These are phyloP conservation scores for Eupithecia tripunctaria DNA, from an alignment of 2,888 invertebrate species.

Conservation along the genomic window DNA sequence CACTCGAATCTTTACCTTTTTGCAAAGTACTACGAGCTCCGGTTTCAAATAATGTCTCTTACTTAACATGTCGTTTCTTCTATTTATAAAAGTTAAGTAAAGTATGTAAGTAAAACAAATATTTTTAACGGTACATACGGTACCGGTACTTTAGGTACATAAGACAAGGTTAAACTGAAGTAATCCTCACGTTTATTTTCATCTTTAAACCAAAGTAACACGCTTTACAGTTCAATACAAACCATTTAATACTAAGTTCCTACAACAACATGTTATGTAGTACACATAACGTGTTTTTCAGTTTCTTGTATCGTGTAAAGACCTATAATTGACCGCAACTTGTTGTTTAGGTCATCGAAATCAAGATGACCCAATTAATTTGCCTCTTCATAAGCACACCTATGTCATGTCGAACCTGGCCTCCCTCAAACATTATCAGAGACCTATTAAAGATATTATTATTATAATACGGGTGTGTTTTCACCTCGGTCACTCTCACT, in stretches of 20 bases:
- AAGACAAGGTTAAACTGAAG: neutral
- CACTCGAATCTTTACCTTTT: constrained; percentile 33
- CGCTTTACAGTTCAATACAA: neutral
- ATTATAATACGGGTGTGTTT: neutral
- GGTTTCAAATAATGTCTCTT: neutral
- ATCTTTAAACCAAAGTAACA: no score
- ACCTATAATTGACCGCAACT: neutral
- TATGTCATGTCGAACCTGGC: no score
- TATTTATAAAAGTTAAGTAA: neutral
- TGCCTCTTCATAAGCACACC: no score
- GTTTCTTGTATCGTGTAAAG: neutral
- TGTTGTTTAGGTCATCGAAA: neutral
- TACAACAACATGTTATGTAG: no score
- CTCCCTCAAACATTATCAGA: no score
- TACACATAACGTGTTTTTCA: neutral
- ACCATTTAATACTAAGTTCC: no score
- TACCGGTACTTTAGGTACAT: no score
- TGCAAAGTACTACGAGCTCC: constrained; percentile 12
- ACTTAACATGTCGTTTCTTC: neutral
- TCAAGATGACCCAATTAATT: neutral
- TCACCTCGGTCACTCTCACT: neutral
- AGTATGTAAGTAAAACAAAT: no score
- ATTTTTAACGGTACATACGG: no score
- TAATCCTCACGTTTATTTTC: neutral
- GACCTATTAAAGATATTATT: no score